Conservation (phyloP, 2,888 invertebrate genomes). For the Apodemia zela region DNA sequence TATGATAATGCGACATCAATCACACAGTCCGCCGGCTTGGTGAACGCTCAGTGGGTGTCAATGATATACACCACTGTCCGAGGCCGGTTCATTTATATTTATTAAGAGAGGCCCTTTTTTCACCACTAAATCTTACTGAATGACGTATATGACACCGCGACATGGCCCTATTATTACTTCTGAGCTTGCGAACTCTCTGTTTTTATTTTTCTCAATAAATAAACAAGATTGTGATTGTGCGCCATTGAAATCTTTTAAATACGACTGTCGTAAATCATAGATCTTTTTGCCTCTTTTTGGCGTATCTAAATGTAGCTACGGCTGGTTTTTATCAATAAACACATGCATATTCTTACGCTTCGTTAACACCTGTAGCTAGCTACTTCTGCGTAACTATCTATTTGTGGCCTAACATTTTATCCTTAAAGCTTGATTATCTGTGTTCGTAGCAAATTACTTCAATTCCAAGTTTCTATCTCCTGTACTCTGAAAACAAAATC, state of each 20-base stretch:
- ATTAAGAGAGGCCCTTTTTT: slow-evolving; percentile 59
- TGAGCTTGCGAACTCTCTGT: slow-evolving; percentile 13
- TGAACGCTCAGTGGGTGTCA: slow-evolving; percentile 59
- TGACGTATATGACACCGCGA: slow-evolving; percentile 54
- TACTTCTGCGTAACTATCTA: not conserved
- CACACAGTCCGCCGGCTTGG: slow-evolving; percentile 15
- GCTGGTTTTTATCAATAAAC: not conserved
- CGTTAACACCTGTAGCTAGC: not conserved
- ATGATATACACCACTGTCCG: slow-evolving; percentile 54
- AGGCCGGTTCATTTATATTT: slow-evolving; percentile 60
- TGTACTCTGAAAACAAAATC: too few relatives aligned
- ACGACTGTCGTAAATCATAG: slow-evolving; percentile 11
- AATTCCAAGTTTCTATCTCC: too few relatives aligned
- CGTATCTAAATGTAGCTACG: slow-evolving; percentile 6
- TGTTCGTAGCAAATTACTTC: too few relatives aligned
- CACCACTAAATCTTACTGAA: slow-evolving; percentile 54
- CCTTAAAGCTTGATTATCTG: too few relatives aligned
- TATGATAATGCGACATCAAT: slow-evolving; percentile 21
- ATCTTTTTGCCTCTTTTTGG: slow-evolving; percentile 1
- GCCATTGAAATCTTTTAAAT: slow-evolving; percentile 13
- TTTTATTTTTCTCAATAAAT: slow-evolving; percentile 22
- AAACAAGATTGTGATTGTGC: slow-evolving; percentile 13
- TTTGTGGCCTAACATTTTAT: too few relatives aligned
- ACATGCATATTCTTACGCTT: not conserved
- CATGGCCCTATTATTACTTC: slow-evolving; percentile 38